These are phyloP conservation scores for Pipistrellus pipistrellus DNA, from an alignment of 2,797 vertebrate genomes.

Conservation along the genomic window DNA sequence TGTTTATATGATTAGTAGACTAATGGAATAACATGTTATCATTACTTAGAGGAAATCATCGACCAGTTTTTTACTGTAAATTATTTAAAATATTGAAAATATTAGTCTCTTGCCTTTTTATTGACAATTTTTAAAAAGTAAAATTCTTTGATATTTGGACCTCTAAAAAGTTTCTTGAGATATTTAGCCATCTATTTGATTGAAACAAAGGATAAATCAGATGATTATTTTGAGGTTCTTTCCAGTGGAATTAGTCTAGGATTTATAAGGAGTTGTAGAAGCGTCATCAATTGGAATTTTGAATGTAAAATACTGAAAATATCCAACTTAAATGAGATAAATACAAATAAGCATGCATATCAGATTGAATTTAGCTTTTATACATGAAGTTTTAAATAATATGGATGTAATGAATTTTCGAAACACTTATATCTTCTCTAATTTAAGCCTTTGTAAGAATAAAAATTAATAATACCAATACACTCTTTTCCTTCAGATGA, in stretches of 20 bases:
- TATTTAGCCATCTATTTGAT: background rate
- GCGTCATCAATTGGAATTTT: background rate
- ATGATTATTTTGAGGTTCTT: constrained; percentile 11
- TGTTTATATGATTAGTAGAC: constrained; percentile 17
- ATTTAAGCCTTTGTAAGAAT: background rate
- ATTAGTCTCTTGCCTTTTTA: background rate
- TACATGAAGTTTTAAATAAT: background rate
- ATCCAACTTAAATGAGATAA: background rate
- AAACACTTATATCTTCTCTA: background rate
- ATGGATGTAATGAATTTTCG: background rate
- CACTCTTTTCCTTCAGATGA: background rate
- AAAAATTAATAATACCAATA: background rate
- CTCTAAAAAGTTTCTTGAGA: background rate
- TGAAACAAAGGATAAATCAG: background rate
- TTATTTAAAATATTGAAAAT: constrained; percentile 54
- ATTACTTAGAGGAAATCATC: background rate
- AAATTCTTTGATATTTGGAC: background rate
- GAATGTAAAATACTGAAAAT: constrained; percentile 27
- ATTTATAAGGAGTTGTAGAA: constrained; percentile 35
- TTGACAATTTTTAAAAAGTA: constrained; percentile 22
- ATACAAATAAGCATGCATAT: background rate
- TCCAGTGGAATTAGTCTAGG: background rate
- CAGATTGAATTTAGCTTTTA: background rate
- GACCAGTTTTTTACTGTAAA: background rate
- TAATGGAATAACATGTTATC: background rate